A percentile compares a stretch with the other conserved stretches of the same genome.
Evolutionary conservation across 2,797 vertebrate genomes (phyloP).

Genomic region (Poeciliopsis gracilis): DNA sequence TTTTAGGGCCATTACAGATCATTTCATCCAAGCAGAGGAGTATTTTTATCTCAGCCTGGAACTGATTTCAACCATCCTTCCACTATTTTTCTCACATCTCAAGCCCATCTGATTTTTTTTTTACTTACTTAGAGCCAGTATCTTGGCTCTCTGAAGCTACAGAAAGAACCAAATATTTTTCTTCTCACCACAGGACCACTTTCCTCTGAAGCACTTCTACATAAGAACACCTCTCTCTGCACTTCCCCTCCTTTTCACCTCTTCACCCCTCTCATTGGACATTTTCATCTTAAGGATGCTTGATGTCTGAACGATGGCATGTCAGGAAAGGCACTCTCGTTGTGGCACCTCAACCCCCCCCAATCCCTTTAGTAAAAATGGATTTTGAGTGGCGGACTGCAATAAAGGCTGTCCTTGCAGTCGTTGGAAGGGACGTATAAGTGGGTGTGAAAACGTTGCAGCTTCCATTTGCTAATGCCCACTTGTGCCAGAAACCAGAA

Average conservation of each 20-base stretch:
- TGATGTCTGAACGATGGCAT: constrained; percentile 80
- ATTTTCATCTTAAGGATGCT: constrained; percentile 88
- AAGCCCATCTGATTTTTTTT: constrained; percentile 31
- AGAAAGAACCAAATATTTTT: constrained; percentile 89
- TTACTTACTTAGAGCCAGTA: constrained; percentile 69
- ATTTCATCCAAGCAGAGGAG: constrained; percentile 65
- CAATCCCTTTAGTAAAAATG: constrained; percentile 70
- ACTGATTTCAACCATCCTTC: constrained; percentile 65
- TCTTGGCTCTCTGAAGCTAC: constrained; percentile 69
- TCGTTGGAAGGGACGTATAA: constrained; percentile 63
- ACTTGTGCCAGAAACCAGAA: constrained; percentile 75
- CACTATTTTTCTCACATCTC: constrained; percentile 65
- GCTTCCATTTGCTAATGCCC: constrained; percentile 86
- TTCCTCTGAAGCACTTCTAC: constrained; percentile 77
- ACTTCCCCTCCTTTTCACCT: constrained; percentile 74
- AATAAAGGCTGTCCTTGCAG: constrained; percentile 68
- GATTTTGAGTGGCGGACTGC: constrained; percentile 78
- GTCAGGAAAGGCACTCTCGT: constrained; percentile 76
- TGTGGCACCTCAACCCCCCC: constrained; percentile 61
- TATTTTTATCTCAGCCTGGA: constrained; percentile 67
- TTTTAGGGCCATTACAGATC: constrained; percentile 70
- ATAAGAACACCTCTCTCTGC: constrained; percentile 81
- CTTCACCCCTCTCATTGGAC: constrained; percentile 72
- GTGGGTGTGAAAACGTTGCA: constrained; percentile 63
- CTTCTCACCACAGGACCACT: constrained; percentile 59